Evolutionary conservation across 2,888 invertebrate species (phyloP).

Genomic region (Drosophila barbarae): DNA sequence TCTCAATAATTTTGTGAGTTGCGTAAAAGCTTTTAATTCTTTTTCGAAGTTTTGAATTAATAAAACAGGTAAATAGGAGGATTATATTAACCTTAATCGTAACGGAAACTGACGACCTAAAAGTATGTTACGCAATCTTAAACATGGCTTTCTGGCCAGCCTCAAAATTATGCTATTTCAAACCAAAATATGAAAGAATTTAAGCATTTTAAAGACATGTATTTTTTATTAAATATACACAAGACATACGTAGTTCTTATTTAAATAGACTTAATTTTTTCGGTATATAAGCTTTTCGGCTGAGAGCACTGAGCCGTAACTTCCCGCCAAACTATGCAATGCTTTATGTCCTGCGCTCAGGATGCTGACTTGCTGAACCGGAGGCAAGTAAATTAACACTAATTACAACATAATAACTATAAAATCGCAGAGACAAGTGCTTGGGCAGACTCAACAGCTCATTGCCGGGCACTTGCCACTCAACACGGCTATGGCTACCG

Average conservation of each 20-base stretch:
- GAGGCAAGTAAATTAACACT: conserved; percentile 64
- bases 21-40: background rate
- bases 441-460: conserved; percentile 63
- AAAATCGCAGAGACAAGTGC: conserved; percentile 65
- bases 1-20: background rate
- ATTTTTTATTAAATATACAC: background rate
- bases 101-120: background rate
- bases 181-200: too few relatives aligned
- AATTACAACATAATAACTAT: conserved; percentile 72
- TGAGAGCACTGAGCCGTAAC: background rate
- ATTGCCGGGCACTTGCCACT: conserved; percentile 62
- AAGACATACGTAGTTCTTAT: background rate
- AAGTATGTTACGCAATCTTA: background rate
- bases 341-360: conserved; percentile 24
- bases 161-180: background rate
- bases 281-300: background rate
- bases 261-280: conserved; percentile 2
- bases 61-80: background rate
- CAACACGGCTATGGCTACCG: conserved; percentile 27
- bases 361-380: conserved; percentile 28
- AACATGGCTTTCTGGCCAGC: too few relatives aligned
- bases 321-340: conserved; percentile 24
- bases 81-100: too few relatives aligned
- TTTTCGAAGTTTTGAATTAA: background rate
- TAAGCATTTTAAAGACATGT: background rate